Evolutionary conservation across 1,140 invertebrate genomes (phyloP), one percentile per base, ranked within the genome.

Genomic region (Brachionus manjavacas): DNA sequence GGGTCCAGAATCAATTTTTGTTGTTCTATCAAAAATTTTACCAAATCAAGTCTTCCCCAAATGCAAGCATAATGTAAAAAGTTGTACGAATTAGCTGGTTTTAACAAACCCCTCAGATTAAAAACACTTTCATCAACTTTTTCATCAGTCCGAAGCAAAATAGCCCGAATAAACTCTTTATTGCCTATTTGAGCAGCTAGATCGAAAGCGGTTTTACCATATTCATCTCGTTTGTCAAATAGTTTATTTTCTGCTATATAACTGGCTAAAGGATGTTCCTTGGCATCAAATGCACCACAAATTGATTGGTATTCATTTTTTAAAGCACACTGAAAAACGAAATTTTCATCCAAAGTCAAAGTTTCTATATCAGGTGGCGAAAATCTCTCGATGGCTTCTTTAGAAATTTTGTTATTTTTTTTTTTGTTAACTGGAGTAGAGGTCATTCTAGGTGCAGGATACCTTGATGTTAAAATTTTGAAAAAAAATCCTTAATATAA

Each of bases 1-100:
- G 79, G 55, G 9, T 81, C 79, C 4, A 81, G 20, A 6, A 81
- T 60, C 31, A 64, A 64, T 64, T 68, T 60, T 41, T 41, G 35
- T 64, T 81, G 79, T 4, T 81, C 64, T 35, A 81, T 11, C 16
- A 81, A 68, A 64, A 81, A 64, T 23, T 81, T 81, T 0, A 60
- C 52, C 31, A 81, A 81, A 43, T 81, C 79, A 4, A 81, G 7
- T 39, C 79, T 60, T 35, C 64, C 64, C 79, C 79, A 81, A 23
- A 81, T 81, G 31, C 79, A 81, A 43, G 79, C 79, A 60, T 64
- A 68, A 64, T 81, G 79, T 25, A 81, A 35, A 81, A 81, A 81
- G 25, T 81, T 81, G 16, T 81, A 81, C 2, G 49, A 41, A 68
- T 64, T 46, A 11, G 14, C 6, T 11, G 79, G 31, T 43, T 68